Evolutionary conservation across 1,140 invertebrate species (phyloP).

Genomic region (Neodiprion virginianus): DNA sequence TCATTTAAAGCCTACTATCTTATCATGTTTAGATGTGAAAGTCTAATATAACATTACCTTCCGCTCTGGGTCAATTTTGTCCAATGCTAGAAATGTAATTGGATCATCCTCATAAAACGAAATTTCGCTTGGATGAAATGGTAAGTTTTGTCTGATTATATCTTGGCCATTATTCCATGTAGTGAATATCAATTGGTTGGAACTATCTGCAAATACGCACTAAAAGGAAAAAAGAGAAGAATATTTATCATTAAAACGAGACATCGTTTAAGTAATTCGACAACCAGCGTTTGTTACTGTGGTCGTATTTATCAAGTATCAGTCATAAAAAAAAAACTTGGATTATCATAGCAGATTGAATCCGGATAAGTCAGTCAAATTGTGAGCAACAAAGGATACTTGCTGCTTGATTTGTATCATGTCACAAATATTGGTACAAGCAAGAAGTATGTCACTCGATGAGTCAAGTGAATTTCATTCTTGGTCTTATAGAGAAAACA

Average conservation of each 20-base stretch:
- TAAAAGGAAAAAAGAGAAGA: constrained; percentile 61
- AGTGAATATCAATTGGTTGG: constrained; percentile 79
- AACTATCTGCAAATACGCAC: constrained; percentile 85
- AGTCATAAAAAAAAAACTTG: neutral
- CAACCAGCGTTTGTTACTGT: too few relatives aligned
- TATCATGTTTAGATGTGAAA: neutral
- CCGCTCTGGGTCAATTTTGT: constrained; percentile 73
- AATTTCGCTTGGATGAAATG: constrained; percentile 80
- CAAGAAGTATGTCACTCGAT: too few relatives aligned
- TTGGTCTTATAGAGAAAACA: neutral
- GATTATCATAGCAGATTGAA: constrained; percentile 28
- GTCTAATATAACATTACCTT: constrained; percentile 64
- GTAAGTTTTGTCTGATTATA: constrained; percentile 67
- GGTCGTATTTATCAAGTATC: neutral
- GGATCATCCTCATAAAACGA: constrained; percentile 74
- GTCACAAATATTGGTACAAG: too few relatives aligned
- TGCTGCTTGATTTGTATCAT: too few relatives aligned
- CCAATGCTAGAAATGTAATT: constrained; percentile 69
- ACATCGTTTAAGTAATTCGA: neutral
- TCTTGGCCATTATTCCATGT: constrained; percentile 76
- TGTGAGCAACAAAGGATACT: too few relatives aligned
- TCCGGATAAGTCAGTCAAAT: neutral
- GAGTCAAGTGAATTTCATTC: too few relatives aligned
- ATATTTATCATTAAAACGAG: constrained; percentile 12
- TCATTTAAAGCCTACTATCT: too few relatives aligned